A percentile compares a stretch with the other conserved stretches of the same genome.
Conservation (phyloP, 2,113 vertebrate species). For the Solea senegalensis region DNA sequence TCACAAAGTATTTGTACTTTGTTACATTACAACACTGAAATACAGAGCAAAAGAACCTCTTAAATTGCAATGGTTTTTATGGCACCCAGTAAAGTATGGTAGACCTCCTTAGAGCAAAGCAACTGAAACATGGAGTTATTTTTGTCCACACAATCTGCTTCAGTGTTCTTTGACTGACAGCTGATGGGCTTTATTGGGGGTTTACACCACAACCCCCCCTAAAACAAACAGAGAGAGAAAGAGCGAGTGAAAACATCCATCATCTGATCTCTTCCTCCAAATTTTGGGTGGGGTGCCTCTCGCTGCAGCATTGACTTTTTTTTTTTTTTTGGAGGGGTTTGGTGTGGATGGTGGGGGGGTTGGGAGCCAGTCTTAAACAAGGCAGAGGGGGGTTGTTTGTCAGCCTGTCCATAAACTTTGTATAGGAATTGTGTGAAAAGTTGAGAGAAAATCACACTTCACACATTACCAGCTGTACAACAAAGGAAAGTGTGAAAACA, state of each 20-base stretch:
- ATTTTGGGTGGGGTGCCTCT: constrained; percentile 71
- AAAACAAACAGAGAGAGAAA: constrained; percentile 10
- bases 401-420: constrained; percentile 34
- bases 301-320: constrained; percentile 46
- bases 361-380: constrained; percentile 54
- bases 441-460: constrained; percentile 59
- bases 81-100: not conserved
- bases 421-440: constrained; percentile 56
- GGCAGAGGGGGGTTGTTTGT: not conserved
- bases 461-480: constrained; percentile 49
- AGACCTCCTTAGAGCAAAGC: not conserved
- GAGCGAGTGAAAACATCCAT: constrained; percentile 52
- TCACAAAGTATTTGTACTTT: too few species aligned
- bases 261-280: constrained; percentile 43
- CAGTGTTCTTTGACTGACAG: constrained; percentile 31
- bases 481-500: constrained; percentile 54
- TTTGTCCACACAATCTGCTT: constrained; percentile 5
- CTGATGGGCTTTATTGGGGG: not conserved
- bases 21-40: too few species aligned
- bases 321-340: constrained; percentile 10
- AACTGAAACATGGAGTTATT: not conserved
- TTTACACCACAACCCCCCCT: not conserved
- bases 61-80: not conserved
- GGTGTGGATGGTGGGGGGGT: constrained; percentile 55
- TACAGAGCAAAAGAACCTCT: not conserved